Percentiles rank a stretch among this genome's conserved stretches.
Conservation (phyloP, 2,113 vertebrate species). For the Eonycteris spelaea region DNA sequence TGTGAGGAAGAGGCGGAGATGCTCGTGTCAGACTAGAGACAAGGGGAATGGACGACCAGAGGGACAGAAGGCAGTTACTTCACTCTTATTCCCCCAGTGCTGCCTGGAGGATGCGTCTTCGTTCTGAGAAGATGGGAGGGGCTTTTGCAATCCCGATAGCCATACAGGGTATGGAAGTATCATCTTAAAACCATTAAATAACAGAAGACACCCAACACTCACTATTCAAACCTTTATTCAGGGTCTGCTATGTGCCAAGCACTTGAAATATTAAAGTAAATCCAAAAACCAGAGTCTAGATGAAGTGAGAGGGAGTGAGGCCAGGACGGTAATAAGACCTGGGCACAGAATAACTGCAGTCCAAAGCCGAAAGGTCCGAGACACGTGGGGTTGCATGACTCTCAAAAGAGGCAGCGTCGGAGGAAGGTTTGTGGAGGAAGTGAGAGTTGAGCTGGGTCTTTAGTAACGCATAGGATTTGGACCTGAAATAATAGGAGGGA, state of each 20-base stretch:
- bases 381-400: fast-evolving
- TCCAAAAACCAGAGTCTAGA: not conserved
- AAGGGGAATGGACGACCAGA: not conserved
- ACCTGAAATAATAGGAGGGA: not conserved
- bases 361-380: not conserved
- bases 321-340: not conserved
- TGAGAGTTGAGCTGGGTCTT: not conserved
- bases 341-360: not conserved
- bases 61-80: not conserved
- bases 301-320: not conserved
- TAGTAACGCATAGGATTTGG: not conserved
- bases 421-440: not conserved
- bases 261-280: not conserved
- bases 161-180: fast-evolving
- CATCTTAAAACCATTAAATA: not conserved
- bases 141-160: not conserved
- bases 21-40: not conserved
- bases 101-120: not conserved
- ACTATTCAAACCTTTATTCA: not conserved
- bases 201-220: not conserved
- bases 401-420: not conserved
- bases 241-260: not conserved
- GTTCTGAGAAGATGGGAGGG: not conserved
- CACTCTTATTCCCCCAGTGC: not conserved
- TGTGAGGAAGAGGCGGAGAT: not conserved